phyloP scores from a whole-genome alignment of 2,888 invertebrate genomes.

The Drosophila planitibia region DNA sequence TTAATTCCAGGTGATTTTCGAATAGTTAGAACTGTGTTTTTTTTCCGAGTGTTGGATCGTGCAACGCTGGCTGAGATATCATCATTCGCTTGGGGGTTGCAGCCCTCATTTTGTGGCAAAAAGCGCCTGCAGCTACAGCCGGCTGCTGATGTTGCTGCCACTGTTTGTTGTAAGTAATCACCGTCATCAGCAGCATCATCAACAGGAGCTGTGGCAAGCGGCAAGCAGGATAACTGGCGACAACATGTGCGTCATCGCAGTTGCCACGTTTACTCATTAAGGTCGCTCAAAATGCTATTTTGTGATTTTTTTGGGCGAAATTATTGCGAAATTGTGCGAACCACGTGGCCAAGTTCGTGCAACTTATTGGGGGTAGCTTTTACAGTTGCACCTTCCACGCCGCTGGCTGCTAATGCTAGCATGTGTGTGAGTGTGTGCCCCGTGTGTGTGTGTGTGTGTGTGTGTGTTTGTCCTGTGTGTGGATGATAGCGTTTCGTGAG shows the following conservation, averaged over 20 bases:
- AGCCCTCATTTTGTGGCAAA: slow-evolving; percentile 74
- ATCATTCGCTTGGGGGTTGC: slow-evolving; percentile 66
- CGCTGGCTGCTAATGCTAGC: slow-evolving; percentile 12
- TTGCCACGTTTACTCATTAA: slow-evolving; percentile 80
- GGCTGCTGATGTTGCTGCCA: slow-evolving; percentile 54
- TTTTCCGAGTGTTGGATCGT: slow-evolving; percentile 44
- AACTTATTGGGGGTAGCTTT: slow-evolving; percentile 70
- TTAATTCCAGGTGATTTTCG: neutral
- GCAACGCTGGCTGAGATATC: slow-evolving; percentile 67
- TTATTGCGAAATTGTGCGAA: slow-evolving; percentile 69
- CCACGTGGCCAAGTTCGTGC: slow-evolving; percentile 44
- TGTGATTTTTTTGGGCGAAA: slow-evolving; percentile 56
- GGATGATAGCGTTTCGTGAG: slow-evolving; percentile 47
- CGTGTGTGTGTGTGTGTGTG: slow-evolving; percentile 16
- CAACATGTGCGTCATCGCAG: slow-evolving; percentile 73
- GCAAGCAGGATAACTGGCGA: slow-evolving; percentile 74
- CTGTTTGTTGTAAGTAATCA: slow-evolving; percentile 74
- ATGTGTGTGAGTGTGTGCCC: slow-evolving; percentile 12
- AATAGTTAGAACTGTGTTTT: neutral
- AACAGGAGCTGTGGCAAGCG: slow-evolving; percentile 34
- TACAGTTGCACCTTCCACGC: slow-evolving; percentile 59
- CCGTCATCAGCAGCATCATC: slow-evolving; percentile 73
- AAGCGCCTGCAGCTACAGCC: slow-evolving; percentile 71
- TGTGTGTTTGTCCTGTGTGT: slow-evolving; percentile 32
- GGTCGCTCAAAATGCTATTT: slow-evolving; percentile 46